These are phyloP conservation scores for Ctena decussata DNA, from an alignment of 2,888 invertebrate genomes.

Conservation along the genomic window DNA sequence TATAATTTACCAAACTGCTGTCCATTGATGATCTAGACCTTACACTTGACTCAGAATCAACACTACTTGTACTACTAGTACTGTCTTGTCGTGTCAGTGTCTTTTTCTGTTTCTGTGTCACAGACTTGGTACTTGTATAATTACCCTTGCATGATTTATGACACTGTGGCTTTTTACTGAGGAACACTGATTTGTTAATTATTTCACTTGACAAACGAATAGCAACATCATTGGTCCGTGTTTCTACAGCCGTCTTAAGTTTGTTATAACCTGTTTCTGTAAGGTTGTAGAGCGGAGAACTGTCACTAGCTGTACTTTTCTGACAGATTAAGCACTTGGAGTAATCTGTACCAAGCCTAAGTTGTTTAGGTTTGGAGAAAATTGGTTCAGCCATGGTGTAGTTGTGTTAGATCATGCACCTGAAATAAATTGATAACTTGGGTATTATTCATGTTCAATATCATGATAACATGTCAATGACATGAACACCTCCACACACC, in stretches of 20 bases:
- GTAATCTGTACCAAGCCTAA: not conserved
- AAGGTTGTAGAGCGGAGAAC: not conserved
- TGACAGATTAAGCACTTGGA: not conserved
- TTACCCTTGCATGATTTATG: not conserved
- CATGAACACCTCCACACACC: too few species aligned
- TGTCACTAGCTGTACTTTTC: not conserved
- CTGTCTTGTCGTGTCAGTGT: not conserved
- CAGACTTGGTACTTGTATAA: not conserved
- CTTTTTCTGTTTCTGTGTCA: not conserved
- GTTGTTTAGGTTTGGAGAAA: not conserved
- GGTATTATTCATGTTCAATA: too few species aligned
- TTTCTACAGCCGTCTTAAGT: not conserved
- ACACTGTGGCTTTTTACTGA: not conserved
- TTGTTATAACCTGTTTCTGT: not conserved
- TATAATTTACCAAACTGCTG: not conserved
- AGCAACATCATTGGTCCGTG: not conserved
- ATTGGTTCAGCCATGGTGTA: not conserved
- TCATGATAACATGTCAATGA: too few species aligned
- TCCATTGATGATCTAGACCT: not conserved
- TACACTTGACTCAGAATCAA: not conserved
- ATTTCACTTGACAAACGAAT: not conserved
- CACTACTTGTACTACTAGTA: not conserved
- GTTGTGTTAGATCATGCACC: not conserved
- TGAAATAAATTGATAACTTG: too few species aligned
- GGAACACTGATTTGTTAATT: not conserved